Base-by-base conservation (phyloP, 2,888 invertebrate genomes). In the Pocota personata region DNA sequence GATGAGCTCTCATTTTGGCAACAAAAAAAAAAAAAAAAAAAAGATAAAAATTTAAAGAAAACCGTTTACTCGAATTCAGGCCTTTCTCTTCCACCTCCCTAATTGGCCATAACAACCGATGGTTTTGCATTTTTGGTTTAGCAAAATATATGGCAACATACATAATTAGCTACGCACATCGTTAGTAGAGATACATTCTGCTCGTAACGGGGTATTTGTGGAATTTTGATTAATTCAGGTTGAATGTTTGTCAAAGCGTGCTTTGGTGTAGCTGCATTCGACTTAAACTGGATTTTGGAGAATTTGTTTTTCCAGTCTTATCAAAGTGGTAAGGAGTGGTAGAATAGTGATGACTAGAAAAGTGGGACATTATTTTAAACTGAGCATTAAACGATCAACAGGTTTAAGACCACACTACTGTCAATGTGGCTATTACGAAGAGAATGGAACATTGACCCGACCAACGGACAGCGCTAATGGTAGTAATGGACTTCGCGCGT, bases 381-480 rank as follows among this genome's bases (percentile, higher is more conserved):
- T 32, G 14, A 57, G 7, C 43, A 32, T 71, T 32, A 46, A 43
- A 57, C 32, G 12, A 64, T 32, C 2, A 24, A 50, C 37, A 19
- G 27, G 10, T 32, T 55, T 16, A 10, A 7, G 16, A 19, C 35
- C 10, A 32, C n/a, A 19, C n/a, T n/a, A 4, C n/a, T 16, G 16
- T 32, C 19, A 21, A 6, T 12, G 40, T 12, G 46, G 16, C 62
- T 3, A 30, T 46, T 19, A 19, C 6, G 19, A 21, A 14, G 10
- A 19, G 32, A 55, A 7, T 40, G 55, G 52, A 52, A 52, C 62
- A n/a, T 52, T 73, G 73, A 73, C 73, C 73, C 40, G 37, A 40
- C 27, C 50, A 32, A 19, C 5, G 14, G 19, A 24, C 14, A 58
- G 21, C 24, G 52, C 24, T 35, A 40, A 55, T 40, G 40, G 69